These are phyloP conservation scores for Actinernus sp. DNA, from an alignment of 92 coral and sea anemone genomes.

Conservation along the genomic window DNA sequence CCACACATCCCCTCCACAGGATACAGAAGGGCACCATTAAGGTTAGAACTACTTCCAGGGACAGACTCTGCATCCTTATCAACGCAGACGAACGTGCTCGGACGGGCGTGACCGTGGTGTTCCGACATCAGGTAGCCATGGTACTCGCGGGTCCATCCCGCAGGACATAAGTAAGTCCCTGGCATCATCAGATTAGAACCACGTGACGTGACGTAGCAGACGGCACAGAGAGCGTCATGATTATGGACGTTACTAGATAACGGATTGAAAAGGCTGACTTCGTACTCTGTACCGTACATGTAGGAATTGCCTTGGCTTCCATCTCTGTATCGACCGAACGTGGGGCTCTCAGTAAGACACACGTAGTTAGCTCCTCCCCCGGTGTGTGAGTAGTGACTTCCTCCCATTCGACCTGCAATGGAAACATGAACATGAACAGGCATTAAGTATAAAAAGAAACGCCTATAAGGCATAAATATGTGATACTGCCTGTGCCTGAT, in stretches of 20 bases:
- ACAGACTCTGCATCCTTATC: conserved; percentile 67
- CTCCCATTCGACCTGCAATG: conserved; percentile 55
- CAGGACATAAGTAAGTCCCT: conserved; percentile 80
- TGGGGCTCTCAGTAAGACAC: conserved; percentile 50
- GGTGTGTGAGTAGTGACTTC: conserved; percentile 7
- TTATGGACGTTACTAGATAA: conserved; percentile 19
- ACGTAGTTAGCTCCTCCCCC: conserved; percentile 67
- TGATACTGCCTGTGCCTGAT: too few species aligned
- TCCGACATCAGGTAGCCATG: conserved; percentile 82
- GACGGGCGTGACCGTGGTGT: conserved; percentile 43
- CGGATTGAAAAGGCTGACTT: conserved; percentile 35
- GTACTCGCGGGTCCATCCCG: conserved; percentile 88
- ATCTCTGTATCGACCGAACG: conserved; percentile 33
- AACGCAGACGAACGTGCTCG: conserved; percentile 68
- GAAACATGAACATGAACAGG: too few species aligned
- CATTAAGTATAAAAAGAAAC: too few species aligned
- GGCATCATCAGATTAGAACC: conserved; percentile 78
- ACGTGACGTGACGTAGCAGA: conserved; percentile 81
- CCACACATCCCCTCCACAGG: conserved; percentile 66
- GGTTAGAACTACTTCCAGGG: conserved; percentile 40
- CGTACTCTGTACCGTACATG: conserved; percentile 75
- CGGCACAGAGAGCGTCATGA: conserved; percentile 80
- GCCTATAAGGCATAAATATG: too few species aligned
- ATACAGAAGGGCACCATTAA: conserved; percentile 72
- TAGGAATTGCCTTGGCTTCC: conserved; percentile 30